Evolutionary conservation across 2,888 invertebrate genomes (phyloP), one percentile per base, ranked within the genome.

Genomic region (Plebejus melissa): DNA sequence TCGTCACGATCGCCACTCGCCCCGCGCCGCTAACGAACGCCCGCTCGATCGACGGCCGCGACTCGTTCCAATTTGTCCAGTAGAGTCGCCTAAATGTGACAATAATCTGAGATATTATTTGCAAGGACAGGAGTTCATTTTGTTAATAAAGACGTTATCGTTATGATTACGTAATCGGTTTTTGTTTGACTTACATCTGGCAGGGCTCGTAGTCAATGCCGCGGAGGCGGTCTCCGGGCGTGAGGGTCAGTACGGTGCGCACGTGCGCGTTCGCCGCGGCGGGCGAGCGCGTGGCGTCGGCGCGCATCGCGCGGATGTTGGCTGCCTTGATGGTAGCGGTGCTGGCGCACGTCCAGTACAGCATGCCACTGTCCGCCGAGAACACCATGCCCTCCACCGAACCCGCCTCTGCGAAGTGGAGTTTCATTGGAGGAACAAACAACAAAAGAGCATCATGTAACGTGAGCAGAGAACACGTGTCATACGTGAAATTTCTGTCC

Each of bases 21-120:
- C 96, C 94, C 81, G 94, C 96, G 1, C 97, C 97, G 79, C 94
- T 94, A 50, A 95, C 88, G 83, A 94, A 96, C 1, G 97, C 96
- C 78, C 98, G 95, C 89, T 98, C 97, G 81, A 98, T 96, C 79
- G 95, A 95, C 0, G 98, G 97, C 72, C 95, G 94, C 76, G 96
- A 94, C 78, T 95, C 95, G 90, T 97, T 97, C 98, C 98, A 98
- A 91, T 98, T 98, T 9, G 97, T 98, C 98, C 98, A 98, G 90
- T 97, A 98, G 74, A 97, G 89, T 22, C 95, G 94, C 74, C 95
- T 95, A 81, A 28, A 28, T 28, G 3, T 22, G 4, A 28, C 11
- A 22, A 22, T 22, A 22, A 22, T 22, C 22, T 22, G 22, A 22
- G 22, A 22, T 22, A 22, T 22, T 22, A 22, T 22, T 22, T 22